These are phyloP conservation scores for Mesocricetus auratus DNA, from an alignment of 2,113 vertebrate genomes.

Conservation along the genomic window DNA sequence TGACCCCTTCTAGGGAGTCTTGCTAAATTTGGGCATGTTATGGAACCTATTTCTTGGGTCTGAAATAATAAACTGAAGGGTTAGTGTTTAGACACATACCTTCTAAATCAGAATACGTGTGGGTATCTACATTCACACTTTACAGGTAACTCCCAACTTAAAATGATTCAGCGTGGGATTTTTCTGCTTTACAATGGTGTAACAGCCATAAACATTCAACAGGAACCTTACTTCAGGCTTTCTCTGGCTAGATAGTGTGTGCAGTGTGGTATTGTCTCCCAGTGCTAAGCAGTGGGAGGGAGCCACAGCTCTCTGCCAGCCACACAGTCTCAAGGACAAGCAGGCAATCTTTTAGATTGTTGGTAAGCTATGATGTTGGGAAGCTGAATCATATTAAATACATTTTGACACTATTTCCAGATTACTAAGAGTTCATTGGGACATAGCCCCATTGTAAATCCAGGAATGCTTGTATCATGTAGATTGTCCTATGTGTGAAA, in stretches of 20 bases:
- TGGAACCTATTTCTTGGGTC: slow-evolving; percentile 23
- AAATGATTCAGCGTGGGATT: neutral
- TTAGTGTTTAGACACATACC: neutral
- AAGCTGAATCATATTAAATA: neutral
- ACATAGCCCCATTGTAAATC: neutral
- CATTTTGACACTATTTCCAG: neutral
- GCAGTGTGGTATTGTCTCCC: neutral
- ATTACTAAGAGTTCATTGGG: neutral
- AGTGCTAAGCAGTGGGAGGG: too few species aligned
- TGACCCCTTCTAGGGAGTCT: slow-evolving; percentile 25
- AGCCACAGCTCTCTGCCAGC: too few species aligned
- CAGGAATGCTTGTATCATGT: neutral
- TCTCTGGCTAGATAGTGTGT: neutral
- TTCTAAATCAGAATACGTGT: neutral
- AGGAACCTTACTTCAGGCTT: neutral
- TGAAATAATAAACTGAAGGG: neutral
- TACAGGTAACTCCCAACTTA: neutral
- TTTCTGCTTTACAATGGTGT: neutral
- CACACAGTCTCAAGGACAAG: neutral
- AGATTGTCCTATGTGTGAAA: neutral
- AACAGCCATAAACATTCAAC: neutral
- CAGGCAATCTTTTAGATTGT: neutral
- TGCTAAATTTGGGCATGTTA: slow-evolving; percentile 32
- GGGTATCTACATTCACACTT: neutral
- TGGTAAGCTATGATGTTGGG: neutral